Percentiles rank a stretch among this genome's conserved stretches.
Conservation (phyloP, 1,140 invertebrate species). For the Luehdorfia chinensis region DNA sequence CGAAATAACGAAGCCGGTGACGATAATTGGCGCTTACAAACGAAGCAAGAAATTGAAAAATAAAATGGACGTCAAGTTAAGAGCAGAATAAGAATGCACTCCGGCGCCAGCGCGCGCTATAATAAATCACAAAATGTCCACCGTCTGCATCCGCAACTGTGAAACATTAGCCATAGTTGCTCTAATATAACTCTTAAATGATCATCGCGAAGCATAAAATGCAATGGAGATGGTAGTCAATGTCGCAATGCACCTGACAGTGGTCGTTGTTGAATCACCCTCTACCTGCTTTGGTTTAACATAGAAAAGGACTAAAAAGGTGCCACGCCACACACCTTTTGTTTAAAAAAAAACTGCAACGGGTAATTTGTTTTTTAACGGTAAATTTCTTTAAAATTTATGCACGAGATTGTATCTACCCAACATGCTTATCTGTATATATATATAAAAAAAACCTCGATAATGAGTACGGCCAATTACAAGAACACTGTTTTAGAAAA, state of each 20-base stretch:
- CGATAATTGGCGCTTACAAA: slow-evolving; percentile 15
- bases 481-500: no score
- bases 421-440: no score
- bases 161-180: slow-evolving; percentile 19
- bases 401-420: no score
- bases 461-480: no score
- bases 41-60: slow-evolving; percentile 27
- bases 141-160: slow-evolving; percentile 21
- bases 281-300: slow-evolving; percentile 12
- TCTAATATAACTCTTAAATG: slow-evolving; percentile 9
- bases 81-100: slow-evolving; percentile 27
- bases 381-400: no score
- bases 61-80: slow-evolving; percentile 33
- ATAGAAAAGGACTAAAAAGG: slow-evolving; percentile 20
- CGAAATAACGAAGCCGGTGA: slow-evolving; percentile 18
- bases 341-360: slow-evolving; percentile 3
- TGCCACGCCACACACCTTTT: slow-evolving; percentile 10
- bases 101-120: slow-evolving; percentile 27
- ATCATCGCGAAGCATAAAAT: slow-evolving; percentile 1
- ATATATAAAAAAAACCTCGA: no score
- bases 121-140: slow-evolving; percentile 35
- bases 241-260: slow-evolving; percentile 9
- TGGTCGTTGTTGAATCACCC: slow-evolving; percentile 12
- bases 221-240: slow-evolving; percentile 3
- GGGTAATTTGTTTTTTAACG: slow-evolving; percentile 12